phyloP scores from a whole-genome alignment of 2,888 invertebrate species.

The Temnothorax ravouxi region DNA sequence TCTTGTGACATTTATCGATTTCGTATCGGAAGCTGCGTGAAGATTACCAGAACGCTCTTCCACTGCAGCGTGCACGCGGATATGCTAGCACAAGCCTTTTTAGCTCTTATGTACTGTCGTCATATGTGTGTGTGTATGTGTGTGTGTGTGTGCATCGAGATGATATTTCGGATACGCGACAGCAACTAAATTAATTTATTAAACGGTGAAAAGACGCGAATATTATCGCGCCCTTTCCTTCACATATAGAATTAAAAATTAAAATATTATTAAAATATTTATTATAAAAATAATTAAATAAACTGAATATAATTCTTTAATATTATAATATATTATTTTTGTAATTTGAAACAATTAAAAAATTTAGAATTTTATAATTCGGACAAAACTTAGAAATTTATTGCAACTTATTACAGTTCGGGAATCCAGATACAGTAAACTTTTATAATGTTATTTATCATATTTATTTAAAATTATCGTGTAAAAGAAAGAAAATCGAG shows the following conservation, averaged over 20 bases:
- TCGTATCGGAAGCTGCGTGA: slow-evolving; percentile 26
- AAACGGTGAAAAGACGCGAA: not conserved
- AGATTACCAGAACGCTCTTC: slow-evolving; percentile 70
- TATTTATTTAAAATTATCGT: not conserved
- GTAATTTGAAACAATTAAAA: not conserved
- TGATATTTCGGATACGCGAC: slow-evolving; percentile 26
- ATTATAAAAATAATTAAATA: not conserved
- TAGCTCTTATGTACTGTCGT: slow-evolving; percentile 74
- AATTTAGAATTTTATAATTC: not conserved
- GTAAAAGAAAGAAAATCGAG: not conserved
- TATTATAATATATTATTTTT: not conserved
- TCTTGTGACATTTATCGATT: slow-evolving; percentile 23
- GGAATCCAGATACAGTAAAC: not conserved
- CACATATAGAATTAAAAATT: not conserved
- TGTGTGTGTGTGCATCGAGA: not conserved
- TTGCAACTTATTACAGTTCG: not conserved
- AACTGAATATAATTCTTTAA: not conserved
- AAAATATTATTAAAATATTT: not conserved
- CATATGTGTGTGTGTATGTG: slow-evolving; percentile 40
- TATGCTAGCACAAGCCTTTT: slow-evolving; percentile 71
- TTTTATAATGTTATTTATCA: not conserved
- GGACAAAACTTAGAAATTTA: not conserved
- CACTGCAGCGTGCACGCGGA: slow-evolving; percentile 71
- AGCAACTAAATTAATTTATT: slow-evolving; percentile 26
- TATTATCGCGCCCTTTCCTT: not conserved